Conservation (phyloP, 2,797 vertebrate species). For the Bryconaethiops microstoma region DNA sequence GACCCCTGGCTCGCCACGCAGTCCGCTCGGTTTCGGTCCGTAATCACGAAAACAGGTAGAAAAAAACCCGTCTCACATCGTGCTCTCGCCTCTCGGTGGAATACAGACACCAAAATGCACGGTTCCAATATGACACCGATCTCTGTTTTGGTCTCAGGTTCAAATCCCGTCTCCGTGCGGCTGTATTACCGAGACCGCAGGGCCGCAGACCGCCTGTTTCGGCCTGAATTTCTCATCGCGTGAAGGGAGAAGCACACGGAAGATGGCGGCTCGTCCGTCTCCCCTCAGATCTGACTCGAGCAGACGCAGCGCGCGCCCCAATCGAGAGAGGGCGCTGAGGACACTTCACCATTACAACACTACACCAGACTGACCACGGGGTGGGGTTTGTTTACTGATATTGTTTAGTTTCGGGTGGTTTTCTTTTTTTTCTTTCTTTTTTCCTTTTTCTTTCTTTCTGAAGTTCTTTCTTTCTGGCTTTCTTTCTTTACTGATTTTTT, state of each 20-base stretch:
- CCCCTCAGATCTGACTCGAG: constrained; percentile 76
- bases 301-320: too few species aligned
- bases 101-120: constrained; percentile 59
- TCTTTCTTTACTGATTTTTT: too few species aligned
- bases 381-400: too few species aligned
- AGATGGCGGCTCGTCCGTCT: constrained; percentile 94
- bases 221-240: constrained; percentile 74
- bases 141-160: constrained; percentile 34
- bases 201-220: constrained; percentile 62
- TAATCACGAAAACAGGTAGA: constrained; percentile 78
- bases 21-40: constrained; percentile 74
- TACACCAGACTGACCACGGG: too few species aligned
- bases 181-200: constrained; percentile 48
- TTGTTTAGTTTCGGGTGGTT: too few species aligned
- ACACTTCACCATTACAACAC: too few species aligned
- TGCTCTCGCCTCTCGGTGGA: constrained; percentile 66
- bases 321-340: too few species aligned
- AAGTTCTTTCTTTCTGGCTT: too few species aligned
- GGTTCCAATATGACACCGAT: constrained; percentile 52
- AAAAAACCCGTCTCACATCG: constrained; percentile 63
- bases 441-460: too few species aligned
- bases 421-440: too few species aligned
- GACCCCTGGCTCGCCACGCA: constrained; percentile 49
- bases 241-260: constrained; percentile 85
- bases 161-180: constrained; percentile 55